These are phyloP conservation scores for Pachyseris speciosa DNA, from an alignment of 64 coral and sea anemone genomes.

Conservation along the genomic window DNA sequence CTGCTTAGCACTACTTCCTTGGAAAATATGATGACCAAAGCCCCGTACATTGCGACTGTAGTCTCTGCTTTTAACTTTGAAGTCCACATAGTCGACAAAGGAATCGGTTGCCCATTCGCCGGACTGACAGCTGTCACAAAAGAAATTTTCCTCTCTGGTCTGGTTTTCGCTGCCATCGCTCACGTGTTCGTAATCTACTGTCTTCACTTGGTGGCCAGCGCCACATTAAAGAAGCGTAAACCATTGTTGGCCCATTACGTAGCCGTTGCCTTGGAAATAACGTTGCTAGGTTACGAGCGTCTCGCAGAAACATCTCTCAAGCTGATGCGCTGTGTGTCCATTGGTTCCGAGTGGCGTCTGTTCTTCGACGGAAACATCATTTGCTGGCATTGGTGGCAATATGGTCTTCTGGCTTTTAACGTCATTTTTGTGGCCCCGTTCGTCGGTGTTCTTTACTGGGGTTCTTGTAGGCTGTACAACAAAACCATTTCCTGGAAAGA, in stretches of 20 bases:
- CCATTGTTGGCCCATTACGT: constrained; percentile 32
- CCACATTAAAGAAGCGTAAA: background rate
- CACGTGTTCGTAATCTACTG: constrained; percentile 10
- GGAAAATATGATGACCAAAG: background rate
- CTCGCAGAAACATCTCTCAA: constrained; percentile 65
- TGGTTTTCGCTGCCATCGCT: constrained; percentile 47
- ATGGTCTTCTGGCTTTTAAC: constrained; percentile 51
- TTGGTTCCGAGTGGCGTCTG: constrained; percentile 32
- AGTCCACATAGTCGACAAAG: constrained; percentile 24
- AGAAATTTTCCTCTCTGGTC: constrained; percentile 56
- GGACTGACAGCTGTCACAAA: constrained; percentile 78
- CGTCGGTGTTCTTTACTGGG: constrained; percentile 52
- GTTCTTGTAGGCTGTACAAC: constrained; percentile 18
- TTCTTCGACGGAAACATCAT: constrained; percentile 60
- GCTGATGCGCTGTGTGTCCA: constrained; percentile 44
- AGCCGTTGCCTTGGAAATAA: constrained; percentile 64
- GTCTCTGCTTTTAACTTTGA: constrained; percentile 64
- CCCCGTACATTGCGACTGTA: background rate
- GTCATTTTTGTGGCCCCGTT: constrained; percentile 67
- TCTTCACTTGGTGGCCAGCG: background rate
- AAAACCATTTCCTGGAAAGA: constrained; percentile 5
- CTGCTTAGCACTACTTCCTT: constrained; percentile 25
- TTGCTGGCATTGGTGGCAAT: constrained; percentile 93
- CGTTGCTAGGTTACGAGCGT: constrained; percentile 74
- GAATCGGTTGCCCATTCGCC: constrained; percentile 74